Evolutionary conservation across 2,888 invertebrate genomes (phyloP).

Genomic region (Leucophenga maculata): DNA sequence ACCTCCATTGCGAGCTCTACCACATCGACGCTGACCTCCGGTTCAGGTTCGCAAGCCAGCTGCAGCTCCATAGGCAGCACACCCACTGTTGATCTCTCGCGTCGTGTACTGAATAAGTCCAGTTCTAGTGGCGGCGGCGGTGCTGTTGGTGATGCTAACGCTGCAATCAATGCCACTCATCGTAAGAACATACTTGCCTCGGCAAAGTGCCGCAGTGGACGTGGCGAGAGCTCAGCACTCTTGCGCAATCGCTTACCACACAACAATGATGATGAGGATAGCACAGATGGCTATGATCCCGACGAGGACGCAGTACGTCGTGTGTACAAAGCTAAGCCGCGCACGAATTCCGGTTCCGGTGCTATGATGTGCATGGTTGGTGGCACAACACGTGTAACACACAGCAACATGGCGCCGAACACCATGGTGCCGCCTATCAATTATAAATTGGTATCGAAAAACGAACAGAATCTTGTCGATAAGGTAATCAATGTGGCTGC

Average conservation of each 20-base stretch:
- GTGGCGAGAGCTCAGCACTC: conserved; percentile 81
- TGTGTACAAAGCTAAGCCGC: conserved; percentile 73
- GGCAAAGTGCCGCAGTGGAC: conserved; percentile 87
- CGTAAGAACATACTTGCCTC: conserved; percentile 90
- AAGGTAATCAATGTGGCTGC: conserved; percentile 72
- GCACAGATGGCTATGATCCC: conserved; percentile 66
- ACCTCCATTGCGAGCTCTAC: conserved; percentile 81
- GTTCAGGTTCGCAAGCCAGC: conserved; percentile 83
- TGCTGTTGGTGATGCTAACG: conserved; percentile 19
- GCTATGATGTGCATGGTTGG: conserved; percentile 29
- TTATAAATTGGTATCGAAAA: conserved; percentile 60
- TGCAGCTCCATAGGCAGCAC: conserved; percentile 79
- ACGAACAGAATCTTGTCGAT: conserved; percentile 68
- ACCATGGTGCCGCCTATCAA: conserved; percentile 55
- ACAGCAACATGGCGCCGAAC: conserved; percentile 44
- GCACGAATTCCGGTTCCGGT: conserved; percentile 38
- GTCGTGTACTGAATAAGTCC: conserved; percentile 79
- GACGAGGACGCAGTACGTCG: conserved; percentile 70
- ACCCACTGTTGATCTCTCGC: conserved; percentile 77
- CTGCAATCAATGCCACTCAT: conserved; percentile 74
- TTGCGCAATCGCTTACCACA: conserved; percentile 76
- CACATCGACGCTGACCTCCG: conserved; percentile 81
- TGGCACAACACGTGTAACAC: conserved; percentile 49
- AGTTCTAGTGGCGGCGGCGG: conserved; percentile 18
- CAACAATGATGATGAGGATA: conserved; percentile 74